These are phyloP conservation scores for Pomatostomus ruficeps DNA, from an alignment of 2,113 vertebrate species.

Conservation along the genomic window DNA sequence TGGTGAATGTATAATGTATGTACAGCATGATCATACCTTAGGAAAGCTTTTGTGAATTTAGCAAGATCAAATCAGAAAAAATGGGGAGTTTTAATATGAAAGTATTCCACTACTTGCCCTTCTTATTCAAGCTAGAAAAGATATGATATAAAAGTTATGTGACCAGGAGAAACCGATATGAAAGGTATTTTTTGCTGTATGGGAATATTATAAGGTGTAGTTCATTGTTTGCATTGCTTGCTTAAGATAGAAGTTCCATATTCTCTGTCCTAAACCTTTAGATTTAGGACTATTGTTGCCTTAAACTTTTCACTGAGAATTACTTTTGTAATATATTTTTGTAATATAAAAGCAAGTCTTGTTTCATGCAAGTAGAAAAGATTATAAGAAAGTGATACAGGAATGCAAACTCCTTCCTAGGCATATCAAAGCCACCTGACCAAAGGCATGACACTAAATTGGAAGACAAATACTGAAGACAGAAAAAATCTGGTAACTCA, in stretches of 20 bases:
- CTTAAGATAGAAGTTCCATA: neutral
- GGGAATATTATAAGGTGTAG: neutral
- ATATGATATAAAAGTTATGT: neutral
- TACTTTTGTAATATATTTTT: neutral
- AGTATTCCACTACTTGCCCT: neutral
- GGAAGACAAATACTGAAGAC: neutral
- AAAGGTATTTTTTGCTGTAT: neutral
- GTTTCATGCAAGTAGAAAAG: neutral
- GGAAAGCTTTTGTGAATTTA: neutral
- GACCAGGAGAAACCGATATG: neutral
- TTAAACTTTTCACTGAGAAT: neutral
- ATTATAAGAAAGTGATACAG: neutral
- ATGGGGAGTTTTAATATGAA: neutral
- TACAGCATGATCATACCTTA: neutral
- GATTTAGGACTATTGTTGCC: neutral
- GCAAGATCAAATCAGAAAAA: neutral
- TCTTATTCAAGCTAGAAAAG: neutral
- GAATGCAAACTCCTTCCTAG: neutral
- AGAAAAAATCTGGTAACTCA: neutral
- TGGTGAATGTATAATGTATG: neutral
- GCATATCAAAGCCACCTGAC: neutral
- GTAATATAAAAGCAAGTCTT: neutral
- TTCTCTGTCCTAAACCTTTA: neutral
- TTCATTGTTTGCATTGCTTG: neutral
- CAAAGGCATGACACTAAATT: neutral